A percentile compares a stretch with the other conserved stretches of the same genome.
Conservation (phyloP, 1,140 invertebrate species). For the Macrostomum lignano region DNA sequence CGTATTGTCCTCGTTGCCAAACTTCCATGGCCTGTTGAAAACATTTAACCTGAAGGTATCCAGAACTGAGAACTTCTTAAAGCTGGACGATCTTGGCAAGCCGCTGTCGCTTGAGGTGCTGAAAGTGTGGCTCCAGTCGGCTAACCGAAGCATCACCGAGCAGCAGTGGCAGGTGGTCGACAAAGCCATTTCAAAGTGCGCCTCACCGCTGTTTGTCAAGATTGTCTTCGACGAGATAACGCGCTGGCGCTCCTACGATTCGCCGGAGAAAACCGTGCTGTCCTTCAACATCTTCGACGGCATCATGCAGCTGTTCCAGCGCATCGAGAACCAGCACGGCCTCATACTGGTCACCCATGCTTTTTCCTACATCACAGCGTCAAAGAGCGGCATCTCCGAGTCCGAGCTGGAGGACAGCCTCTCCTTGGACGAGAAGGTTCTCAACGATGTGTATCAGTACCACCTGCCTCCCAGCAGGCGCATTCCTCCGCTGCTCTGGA, state of each 20-base stretch:
- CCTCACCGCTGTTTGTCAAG: conserved; percentile 82
- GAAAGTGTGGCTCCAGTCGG: conserved; percentile 5
- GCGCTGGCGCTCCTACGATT: conserved; percentile 78
- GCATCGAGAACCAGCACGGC: conserved; percentile 64
- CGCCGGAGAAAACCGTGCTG: conserved; percentile 59
- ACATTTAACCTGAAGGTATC: too few species aligned
- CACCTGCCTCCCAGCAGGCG: conserved; percentile 71
- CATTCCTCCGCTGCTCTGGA: conserved; percentile 80
- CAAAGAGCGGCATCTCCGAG: conserved; percentile 62
- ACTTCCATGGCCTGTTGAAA: too few species aligned
- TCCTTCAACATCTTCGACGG: conserved; percentile 82
- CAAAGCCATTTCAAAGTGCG: conserved; percentile 62
- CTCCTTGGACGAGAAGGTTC: conserved; percentile 51
- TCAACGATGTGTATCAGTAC: conserved; percentile 94
- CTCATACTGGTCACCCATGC: conserved; percentile 67
- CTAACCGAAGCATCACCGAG: conserved; percentile 47
- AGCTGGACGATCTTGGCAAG: too few species aligned
- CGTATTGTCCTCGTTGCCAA: too few species aligned
- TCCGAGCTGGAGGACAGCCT: conserved; percentile 75
- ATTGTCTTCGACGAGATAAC: conserved; percentile 59
- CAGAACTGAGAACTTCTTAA: too few species aligned
- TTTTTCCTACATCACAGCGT: conserved; percentile 68
- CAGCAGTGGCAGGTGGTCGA: conserved; percentile 65
- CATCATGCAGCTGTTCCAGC: conserved; percentile 78
- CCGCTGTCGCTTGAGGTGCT: too few species aligned